Base-by-base conservation (phyloP, 2,888 invertebrate genomes). In the Stenurella melanura region DNA sequence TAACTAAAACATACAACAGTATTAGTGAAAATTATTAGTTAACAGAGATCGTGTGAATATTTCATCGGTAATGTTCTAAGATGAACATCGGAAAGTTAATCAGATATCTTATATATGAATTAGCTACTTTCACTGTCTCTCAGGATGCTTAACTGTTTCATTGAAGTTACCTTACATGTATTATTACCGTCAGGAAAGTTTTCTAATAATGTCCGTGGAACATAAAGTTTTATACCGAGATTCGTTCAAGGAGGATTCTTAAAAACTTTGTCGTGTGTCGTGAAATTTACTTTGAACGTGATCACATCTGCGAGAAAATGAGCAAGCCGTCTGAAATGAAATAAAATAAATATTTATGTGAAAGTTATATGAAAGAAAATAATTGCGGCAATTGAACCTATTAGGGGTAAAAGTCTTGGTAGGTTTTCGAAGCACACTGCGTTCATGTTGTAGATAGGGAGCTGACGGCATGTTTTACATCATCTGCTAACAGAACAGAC, bases 181-280 rank as follows among this genome's bases (percentile, higher is more conserved):
- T 57, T 57, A 68, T 57, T 56, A 21, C 34, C 26, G 21, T 26
- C 56, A 26, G 68, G 30, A 68, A 68, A 68, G 30, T 68, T 68
- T 68, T 68, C 68, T 30, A 68, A 68, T 68, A 68, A 68, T 56
- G 34, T 56, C n/a, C 68, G 68, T 30, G n/a, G 56, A 68, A 68
- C 68, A 68, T 68, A 68, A 68, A 68, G 68, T 56, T 57, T 68
- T 19, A 30, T 57, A 68, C 57, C 30, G 68, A 56, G 57, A 68
- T 56, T 68, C 68, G 68, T 56, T 57, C 21, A 26, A 30, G 68
- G 56, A 68, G 21, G 4, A 26, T 26, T 26, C 21, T 26, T 1
- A 26, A 26, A 26, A 68, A 68, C 10, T 56, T 68, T 57, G 34
- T 56, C 34, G 30, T 56, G 56, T 56, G 57, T 56, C 68, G 21